phyloP scores from a whole-genome alignment of 1,140 invertebrate genomes.

The Trichonephila inaurata region DNA sequence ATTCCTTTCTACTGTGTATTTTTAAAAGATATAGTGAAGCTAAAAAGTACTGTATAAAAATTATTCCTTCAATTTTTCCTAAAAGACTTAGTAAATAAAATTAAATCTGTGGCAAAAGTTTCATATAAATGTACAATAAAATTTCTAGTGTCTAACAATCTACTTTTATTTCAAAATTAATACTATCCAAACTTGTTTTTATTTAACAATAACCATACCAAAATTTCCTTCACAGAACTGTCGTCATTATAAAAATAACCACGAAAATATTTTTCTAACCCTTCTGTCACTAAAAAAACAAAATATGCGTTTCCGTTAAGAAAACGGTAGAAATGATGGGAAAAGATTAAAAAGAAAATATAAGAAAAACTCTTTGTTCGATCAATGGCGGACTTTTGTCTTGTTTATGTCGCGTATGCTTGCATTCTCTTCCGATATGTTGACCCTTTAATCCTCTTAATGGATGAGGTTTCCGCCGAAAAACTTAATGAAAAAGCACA shows the following conservation, averaged over 20 bases:
- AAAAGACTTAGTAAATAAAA: no score
- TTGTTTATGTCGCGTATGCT: constrained; percentile 43
- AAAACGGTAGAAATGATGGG: not conserved
- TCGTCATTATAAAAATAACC: not conserved
- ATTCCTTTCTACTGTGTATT: no score
- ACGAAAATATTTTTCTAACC: not conserved
- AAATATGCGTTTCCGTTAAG: not conserved
- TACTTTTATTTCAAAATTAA: no score
- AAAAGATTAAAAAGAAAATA: not conserved
- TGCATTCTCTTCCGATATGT: constrained; percentile 56
- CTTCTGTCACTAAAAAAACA: not conserved
- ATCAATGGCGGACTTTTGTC: constrained; percentile 41
- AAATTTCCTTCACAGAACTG: no score
- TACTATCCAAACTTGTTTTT: no score
- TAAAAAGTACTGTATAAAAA: no score
- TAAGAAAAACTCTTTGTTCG: not conserved
- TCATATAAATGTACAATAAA: no score
- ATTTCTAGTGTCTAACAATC: no score
- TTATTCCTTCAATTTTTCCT: no score
- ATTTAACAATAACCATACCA: no score
- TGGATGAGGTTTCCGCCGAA: constrained; percentile 4
- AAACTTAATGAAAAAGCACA: constrained; percentile 28
- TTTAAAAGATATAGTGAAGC: no score
- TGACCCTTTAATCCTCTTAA: constrained; percentile 66
- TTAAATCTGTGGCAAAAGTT: no score